Percentiles rank a stretch among this genome's conserved stretches.
Conservation (phyloP, 2,888 invertebrate genomes). For the Patella depressa region DNA sequence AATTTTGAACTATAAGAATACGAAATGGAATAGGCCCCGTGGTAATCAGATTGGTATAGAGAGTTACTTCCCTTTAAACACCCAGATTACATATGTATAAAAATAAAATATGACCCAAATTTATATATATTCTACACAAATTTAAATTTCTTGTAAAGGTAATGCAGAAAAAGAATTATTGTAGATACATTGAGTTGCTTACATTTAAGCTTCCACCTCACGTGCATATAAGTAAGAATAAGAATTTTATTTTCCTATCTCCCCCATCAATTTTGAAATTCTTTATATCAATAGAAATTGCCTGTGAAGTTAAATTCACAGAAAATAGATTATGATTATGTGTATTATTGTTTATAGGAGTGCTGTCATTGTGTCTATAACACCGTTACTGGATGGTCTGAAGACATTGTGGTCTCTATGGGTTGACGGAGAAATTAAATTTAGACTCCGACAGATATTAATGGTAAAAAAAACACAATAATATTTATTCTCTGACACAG, state of each 20-base stretch:
- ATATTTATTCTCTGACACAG: too few species aligned
- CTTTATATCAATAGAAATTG: too few species aligned
- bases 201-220: too few species aligned
- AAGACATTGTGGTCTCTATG: slow-evolving; percentile 53
- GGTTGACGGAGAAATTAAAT: slow-evolving; percentile 58
- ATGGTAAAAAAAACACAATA: slow-evolving; percentile 31
- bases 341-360: slow-evolving; percentile 38
- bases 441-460: slow-evolving; percentile 57
- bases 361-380: slow-evolving; percentile 52
- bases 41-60: slow-evolving; percentile 40
- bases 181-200: too few species aligned
- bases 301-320: too few species aligned
- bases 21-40: too few species aligned
- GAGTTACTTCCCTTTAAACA: neutral
- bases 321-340: neutral
- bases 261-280: too few species aligned
- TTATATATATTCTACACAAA: neutral
- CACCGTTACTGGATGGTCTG: slow-evolving; percentile 56
- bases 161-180: too few species aligned
- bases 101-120: neutral
- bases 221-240: too few species aligned
- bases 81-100: neutral
- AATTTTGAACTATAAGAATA: too few species aligned
- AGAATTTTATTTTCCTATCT: too few species aligned
- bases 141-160: too few species aligned